Conservation (phyloP, 2,888 invertebrate species). For the Campopleginae sp. region DNA sequence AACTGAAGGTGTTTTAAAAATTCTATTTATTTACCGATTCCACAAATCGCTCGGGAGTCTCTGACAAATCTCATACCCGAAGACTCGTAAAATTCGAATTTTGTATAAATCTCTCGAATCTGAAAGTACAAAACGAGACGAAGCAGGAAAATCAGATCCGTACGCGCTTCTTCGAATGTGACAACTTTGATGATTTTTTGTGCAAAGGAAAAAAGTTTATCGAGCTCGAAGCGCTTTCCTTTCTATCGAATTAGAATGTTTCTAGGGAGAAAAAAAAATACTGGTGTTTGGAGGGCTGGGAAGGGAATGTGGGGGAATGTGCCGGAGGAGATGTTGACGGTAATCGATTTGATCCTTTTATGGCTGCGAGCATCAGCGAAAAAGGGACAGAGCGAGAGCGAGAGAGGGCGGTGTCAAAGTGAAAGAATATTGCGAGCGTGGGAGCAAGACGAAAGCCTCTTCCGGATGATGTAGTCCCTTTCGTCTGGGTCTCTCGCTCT, state of each 20-base stretch:
- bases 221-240: constrained; percentile 13
- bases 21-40: neutral
- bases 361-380: constrained; percentile 57
- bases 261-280: constrained; percentile 13
- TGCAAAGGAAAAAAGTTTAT: constrained; percentile 8
- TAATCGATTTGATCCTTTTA: constrained; percentile 66
- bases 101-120: too few species aligned
- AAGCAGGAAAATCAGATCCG: neutral
- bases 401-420: constrained; percentile 15
- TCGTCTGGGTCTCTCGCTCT: constrained; percentile 46
- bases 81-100: too few species aligned
- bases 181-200: neutral
- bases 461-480: constrained; percentile 35
- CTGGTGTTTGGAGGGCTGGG: constrained; percentile 1
- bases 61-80: too few species aligned
- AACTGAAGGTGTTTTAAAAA: neutral
- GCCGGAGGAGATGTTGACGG: constrained; percentile 58
- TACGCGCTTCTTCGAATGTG: neutral
- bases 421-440: constrained; percentile 30
- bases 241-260: constrained; percentile 57
- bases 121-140: neutral
- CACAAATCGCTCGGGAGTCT: neutral
- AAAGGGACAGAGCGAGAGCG: constrained; percentile 19
- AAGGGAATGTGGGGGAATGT: neutral
- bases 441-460: constrained; percentile 32